Conservation (phyloP, 1,140 invertebrate genomes). For the Zaprionus capensis region DNA sequence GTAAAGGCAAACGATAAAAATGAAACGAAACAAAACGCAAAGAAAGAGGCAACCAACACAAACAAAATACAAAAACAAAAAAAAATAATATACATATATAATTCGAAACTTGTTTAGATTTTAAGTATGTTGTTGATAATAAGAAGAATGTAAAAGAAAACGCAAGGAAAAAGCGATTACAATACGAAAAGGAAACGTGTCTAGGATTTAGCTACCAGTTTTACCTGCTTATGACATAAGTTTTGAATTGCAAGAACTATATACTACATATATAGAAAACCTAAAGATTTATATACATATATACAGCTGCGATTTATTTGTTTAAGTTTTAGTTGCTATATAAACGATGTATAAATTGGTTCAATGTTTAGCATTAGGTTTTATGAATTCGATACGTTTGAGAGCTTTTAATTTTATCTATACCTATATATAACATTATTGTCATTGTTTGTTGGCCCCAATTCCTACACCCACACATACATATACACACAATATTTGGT, state of each 20-base stretch:
- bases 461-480: background rate
- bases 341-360: slow-evolving; percentile 67
- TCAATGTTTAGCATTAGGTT: slow-evolving; percentile 73
- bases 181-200: slow-evolving; percentile 43
- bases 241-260: slow-evolving; percentile 34
- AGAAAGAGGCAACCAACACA: slow-evolving; percentile 75
- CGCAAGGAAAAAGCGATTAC: slow-evolving; percentile 22
- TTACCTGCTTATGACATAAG: slow-evolving; percentile 77
- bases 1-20: slow-evolving; percentile 46
- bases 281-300: slow-evolving; percentile 41
- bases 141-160: slow-evolving; percentile 5
- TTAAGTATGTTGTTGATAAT: slow-evolving; percentile 61
- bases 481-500: slow-evolving; percentile 40
- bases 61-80: slow-evolving; percentile 43
- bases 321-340: slow-evolving; percentile 62
- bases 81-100: slow-evolving; percentile 26
- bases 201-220: slow-evolving; percentile 76
- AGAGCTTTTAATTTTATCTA: slow-evolving; percentile 59
- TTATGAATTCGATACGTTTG: slow-evolving; percentile 31
- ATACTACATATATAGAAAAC: slow-evolving; percentile 9
- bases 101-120: slow-evolving; percentile 60
- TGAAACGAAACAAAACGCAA: slow-evolving; percentile 68
- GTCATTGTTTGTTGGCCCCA: slow-evolving; percentile 50
- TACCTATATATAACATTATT: slow-evolving; percentile 28
- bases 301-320: slow-evolving; percentile 78